phyloP scores from a whole-genome alignment of 1,140 invertebrate genomes.

The Tetragonula clypearis region DNA sequence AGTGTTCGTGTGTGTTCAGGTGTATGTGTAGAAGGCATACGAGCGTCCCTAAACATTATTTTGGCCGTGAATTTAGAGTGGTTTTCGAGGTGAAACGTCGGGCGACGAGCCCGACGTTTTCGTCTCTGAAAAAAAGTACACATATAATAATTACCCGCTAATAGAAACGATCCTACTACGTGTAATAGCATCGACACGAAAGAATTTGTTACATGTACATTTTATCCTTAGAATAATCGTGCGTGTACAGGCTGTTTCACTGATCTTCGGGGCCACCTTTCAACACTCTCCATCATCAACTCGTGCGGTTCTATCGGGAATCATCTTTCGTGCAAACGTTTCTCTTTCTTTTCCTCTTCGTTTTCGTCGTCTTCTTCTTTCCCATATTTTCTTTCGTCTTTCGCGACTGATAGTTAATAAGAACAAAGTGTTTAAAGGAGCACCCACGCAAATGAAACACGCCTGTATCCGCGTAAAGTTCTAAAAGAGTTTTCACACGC shows the following conservation, averaged over 20 bases:
- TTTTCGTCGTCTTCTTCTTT: too few relatives aligned
- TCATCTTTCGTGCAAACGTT: background rate
- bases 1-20: conserved; percentile 18
- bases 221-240: conserved; percentile 21
- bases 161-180: conserved; percentile 20
- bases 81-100: background rate
- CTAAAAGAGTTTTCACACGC: conserved; percentile 3
- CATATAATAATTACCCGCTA: conserved; percentile 19
- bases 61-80: conserved; percentile 61
- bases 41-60: conserved; percentile 53
- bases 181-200: conserved; percentile 41
- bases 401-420: background rate
- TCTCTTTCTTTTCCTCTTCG: too few relatives aligned
- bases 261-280: background rate
- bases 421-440: background rate
- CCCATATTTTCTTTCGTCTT: too few relatives aligned
- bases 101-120: background rate
- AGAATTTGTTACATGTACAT: conserved; percentile 27
- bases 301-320: too few relatives aligned
- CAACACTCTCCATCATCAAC: background rate
- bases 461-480: conserved; percentile 5
- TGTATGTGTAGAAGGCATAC: conserved; percentile 57
- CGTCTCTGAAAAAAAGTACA: conserved; percentile 18
- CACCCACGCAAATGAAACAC: background rate
- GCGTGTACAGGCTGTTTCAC: background rate